These are phyloP conservation scores for Luperina testacea DNA, from an alignment of 2,888 invertebrate species.

Conservation along the genomic window DNA sequence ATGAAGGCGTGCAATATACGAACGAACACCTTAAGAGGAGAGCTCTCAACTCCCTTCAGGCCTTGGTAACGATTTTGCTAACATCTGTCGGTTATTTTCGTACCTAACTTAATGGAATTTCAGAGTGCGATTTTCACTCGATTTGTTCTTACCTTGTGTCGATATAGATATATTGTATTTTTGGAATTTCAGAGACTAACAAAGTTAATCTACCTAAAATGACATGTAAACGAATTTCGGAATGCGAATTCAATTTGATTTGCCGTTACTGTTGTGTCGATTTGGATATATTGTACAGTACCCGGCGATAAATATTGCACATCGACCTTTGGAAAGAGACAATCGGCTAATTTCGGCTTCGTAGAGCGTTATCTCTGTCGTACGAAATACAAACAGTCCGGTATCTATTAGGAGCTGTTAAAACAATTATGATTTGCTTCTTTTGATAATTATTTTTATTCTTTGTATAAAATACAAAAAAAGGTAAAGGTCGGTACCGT, in stretches of 20 bases:
- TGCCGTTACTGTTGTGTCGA: background rate
- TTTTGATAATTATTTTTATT: too few relatives aligned
- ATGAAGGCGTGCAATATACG: slow-evolving; percentile 29
- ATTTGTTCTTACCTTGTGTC: background rate
- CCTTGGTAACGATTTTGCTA: slow-evolving; percentile 25
- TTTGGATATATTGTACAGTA: too few relatives aligned
- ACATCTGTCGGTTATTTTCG: slow-evolving; percentile 25
- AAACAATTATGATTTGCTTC: too few relatives aligned
- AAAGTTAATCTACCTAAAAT: background rate
- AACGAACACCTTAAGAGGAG: slow-evolving; percentile 24
- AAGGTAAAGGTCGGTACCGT: too few relatives aligned
- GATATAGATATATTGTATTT: background rate
- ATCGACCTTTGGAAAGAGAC: too few relatives aligned
- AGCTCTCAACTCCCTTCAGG: slow-evolving; percentile 19
- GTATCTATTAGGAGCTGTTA: too few relatives aligned
- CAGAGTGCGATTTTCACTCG: background rate
- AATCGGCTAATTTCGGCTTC: too few relatives aligned
- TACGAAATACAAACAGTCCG: too few relatives aligned
- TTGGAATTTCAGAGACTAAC: background rate
- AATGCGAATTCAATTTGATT: background rate
- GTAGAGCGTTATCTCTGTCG: too few relatives aligned
- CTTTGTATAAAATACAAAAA: too few relatives aligned
- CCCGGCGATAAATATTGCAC: too few relatives aligned
- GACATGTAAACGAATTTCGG: background rate
- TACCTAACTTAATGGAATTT: background rate